Evolutionary conservation across 2,113 vertebrate species (phyloP), one percentile per base, ranked within the genome.

Genomic region (Amphilophus citrinellus): DNA sequence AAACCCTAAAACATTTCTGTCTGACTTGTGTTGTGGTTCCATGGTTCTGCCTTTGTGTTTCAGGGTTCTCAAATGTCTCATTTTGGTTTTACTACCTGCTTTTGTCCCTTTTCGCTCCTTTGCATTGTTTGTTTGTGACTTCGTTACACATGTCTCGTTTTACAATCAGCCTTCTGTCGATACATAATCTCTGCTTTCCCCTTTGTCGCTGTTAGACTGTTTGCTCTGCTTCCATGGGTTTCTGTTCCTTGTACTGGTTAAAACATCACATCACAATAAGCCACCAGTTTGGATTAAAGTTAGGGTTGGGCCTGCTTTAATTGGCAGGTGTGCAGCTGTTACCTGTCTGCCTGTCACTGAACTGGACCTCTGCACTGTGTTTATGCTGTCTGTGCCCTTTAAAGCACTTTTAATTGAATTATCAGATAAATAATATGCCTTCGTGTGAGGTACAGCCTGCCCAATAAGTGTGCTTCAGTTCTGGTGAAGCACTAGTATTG

Each of bases 281-380:
- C 50, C 15, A 71, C 65, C 3, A 53, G 44, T 53, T 71, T 30
- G 66, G 3, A 50, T 71, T 71, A 71, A 71, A 53, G 2, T 32
- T 20, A 71, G 3, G 6, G 22, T 2, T 30, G 22, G 30, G 14
- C 22, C 39, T 30, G 24, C 17, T 17, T 30, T 50, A 71, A 0
- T 30, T 7, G 9, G 50, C 66, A 2, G 0, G 9, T 71, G 22
- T 50, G 24, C 44, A 71, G 24, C 18, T 71, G 44, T 9, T 71
- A 30, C 8, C 44, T 71, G 66, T 47, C 66, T 71, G n/a, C 53
- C 10, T 2, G 20, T n/a, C 0, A 30, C 0, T 27, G 39, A 47
- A 47, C 39, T 10, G 24, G 0, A 71, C 17, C 18, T 50, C 24
- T 71, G 3, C 39, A 27, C 14, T 11, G n/a, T 47, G 27, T 24